Percentiles rank a stretch among this genome's conserved stretches.
These are phyloP conservation scores for Pterocles gutturalis DNA, from an alignment of 2,113 vertebrate genomes.

Conservation along the genomic window DNA sequence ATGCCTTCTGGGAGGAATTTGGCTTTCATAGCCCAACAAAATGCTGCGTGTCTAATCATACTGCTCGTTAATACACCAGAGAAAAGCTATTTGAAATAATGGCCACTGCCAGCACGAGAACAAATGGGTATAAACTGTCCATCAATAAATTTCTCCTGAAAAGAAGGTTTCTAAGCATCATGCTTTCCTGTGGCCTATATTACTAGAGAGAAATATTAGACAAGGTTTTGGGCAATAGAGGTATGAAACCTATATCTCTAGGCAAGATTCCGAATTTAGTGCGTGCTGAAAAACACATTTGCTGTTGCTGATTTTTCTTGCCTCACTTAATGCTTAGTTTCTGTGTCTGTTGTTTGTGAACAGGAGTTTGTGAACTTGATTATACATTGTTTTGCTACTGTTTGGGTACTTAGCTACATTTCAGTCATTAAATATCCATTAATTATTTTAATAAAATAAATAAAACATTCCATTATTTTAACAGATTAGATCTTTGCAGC, in stretches of 20 bases:
- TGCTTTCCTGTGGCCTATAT: neutral
- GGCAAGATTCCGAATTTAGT: neutral
- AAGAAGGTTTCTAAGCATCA: neutral
- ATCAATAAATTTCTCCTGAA: constrained; percentile 1
- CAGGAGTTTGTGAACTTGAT: neutral
- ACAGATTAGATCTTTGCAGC: neutral
- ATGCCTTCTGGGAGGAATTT: neutral
- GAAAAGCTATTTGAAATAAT: neutral
- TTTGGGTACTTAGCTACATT: neutral
- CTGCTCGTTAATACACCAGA: neutral
- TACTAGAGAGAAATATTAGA: neutral
- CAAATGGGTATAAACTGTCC: neutral
- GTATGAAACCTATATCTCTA: neutral
- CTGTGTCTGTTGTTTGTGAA: neutral
- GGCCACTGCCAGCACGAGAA: neutral
- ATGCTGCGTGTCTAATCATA: neutral
- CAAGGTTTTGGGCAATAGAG: neutral
- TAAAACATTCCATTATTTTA: neutral
- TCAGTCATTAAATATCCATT: neutral
- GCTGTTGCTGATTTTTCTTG: neutral
- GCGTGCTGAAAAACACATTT: neutral
- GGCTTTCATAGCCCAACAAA: neutral
- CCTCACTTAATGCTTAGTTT: neutral
- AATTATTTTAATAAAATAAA: neutral
- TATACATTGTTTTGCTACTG: neutral